Evolutionary conservation across 2,797 vertebrate genomes (phyloP).

Genomic region (Glyptemys insculpta): DNA sequence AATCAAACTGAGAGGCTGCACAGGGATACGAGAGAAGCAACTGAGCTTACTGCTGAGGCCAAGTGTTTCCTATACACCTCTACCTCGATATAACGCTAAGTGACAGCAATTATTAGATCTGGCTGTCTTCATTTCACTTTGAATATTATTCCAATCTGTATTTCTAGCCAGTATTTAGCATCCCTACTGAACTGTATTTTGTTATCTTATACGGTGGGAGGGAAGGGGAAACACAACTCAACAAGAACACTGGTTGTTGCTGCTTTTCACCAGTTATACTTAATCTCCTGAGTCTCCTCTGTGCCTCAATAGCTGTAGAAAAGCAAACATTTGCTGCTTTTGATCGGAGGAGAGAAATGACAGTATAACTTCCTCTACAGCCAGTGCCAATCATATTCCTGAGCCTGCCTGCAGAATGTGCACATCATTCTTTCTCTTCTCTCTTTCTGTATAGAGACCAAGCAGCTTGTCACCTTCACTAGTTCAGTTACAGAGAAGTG

Average conservation of each 20-base stretch:
- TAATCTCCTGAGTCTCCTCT: not conserved
- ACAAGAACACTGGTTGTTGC: not conserved
- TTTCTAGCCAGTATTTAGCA: not conserved
- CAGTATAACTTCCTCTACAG: not conserved
- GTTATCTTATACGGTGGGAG: not conserved
- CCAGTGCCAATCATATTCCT: not conserved
- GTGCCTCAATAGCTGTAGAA: not conserved
- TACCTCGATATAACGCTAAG: not conserved
- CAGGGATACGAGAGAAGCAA: not conserved
- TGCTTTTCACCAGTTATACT: not conserved
- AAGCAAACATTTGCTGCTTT: not conserved
- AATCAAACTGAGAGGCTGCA: slow-evolving; percentile 12
- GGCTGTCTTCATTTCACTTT: not conserved
- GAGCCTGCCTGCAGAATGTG: not conserved
- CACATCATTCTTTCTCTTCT: not conserved
- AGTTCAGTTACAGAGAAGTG: not conserved
- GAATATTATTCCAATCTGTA: not conserved
- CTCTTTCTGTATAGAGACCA: not conserved
- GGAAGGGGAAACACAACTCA: not conserved
- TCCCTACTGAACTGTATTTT: not conserved
- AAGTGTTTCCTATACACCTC: not conserved
- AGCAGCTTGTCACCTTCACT: not conserved
- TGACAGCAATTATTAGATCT: not conserved
- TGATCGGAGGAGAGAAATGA: not conserved
- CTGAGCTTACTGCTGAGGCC: not conserved